These are phyloP conservation scores for Chelonoidis abingdonii DNA, from an alignment of 2,113 vertebrate species.

Conservation along the genomic window DNA sequence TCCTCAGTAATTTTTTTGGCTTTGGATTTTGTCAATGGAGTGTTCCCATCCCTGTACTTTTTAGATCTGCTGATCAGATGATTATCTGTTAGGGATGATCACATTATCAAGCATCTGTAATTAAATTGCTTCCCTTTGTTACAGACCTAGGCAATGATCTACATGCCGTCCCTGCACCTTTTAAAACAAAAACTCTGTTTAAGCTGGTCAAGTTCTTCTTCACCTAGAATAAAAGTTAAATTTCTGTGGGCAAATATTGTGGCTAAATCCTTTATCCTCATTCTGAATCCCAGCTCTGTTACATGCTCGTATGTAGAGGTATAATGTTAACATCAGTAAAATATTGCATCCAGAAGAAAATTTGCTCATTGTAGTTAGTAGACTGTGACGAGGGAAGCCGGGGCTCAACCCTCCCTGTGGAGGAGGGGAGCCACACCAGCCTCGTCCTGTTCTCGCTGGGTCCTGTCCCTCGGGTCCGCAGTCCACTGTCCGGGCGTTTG, in stretches of 20 bases:
- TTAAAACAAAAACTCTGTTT: not conserved
- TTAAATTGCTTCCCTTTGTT: not conserved
- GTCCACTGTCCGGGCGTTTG: too few relatives aligned
- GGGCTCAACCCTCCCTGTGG: too few relatives aligned
- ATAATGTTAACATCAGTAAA: not conserved
- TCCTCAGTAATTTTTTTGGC: constrained; percentile 31
- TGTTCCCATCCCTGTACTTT: not conserved
- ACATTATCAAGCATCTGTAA: not conserved
- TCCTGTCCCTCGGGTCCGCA: too few relatives aligned
- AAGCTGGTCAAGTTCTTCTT: not conserved
- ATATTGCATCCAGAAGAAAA: not conserved
- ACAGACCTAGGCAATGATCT: not conserved
- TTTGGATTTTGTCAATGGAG: not conserved
- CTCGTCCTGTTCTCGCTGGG: too few relatives aligned
- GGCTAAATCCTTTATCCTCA: not conserved
- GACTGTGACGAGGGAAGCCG: too few relatives aligned
- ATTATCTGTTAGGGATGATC: not conserved
- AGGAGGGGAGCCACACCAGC: too few relatives aligned
- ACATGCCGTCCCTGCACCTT: not conserved
- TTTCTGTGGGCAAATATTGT: not conserved
- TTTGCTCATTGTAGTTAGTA: fast-evolving
- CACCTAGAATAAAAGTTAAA: not conserved
- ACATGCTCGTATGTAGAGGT: not conserved
- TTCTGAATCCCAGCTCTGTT: fast-evolving
- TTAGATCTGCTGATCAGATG: not conserved